Evolutionary conservation across 1,140 invertebrate genomes (phyloP), one percentile per base, ranked within the genome.

Genomic region (Solenopsis invicta): DNA sequence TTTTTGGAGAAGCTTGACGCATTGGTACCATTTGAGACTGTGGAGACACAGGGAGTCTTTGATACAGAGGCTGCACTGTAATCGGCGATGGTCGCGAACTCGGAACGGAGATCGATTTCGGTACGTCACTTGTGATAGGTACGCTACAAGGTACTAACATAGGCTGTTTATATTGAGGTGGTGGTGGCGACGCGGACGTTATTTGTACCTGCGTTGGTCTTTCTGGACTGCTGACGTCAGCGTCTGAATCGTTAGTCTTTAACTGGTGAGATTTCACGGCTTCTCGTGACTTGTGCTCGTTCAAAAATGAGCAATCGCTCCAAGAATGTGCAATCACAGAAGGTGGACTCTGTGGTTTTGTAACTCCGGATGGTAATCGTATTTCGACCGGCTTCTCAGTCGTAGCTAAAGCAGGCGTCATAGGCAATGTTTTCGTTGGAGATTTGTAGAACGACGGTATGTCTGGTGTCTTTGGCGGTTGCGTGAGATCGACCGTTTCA

Each of bases 401-500:
- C n/a, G 91, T 61, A 8, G 89, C 87, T 4, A 87, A 45, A 0
- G 89, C 9, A 1, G 84, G 24, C 4, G 87, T 72, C 12, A 90
- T 89, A 16, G 85, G 89, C 18, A 92, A 59, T 2, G 93, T 94
- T 59, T 94, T 95, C 0, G 93, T 88, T 5, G 94, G 94, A 5
- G 93, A 94, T 69, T 95, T 95, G 75, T 94, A 95, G 85, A 94
- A 95, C 0, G 94, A 94, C 54, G 95, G 94, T 69, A 95, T 94
- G 50, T 96, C 95, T 10, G 95, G 95, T 6, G 95, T 96, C 66
- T 95, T 95, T 0, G 95, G 95, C 5, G 94, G 94, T 52, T 96
- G 93, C 1, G 92, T 93, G 0, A 95, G 54, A 91, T 96, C 95
- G 74, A 95, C 95, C 9, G 92, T 94, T 67, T 96, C 96, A 78